These are phyloP conservation scores for Scrobipalpa costella DNA, from an alignment of 2,888 invertebrate genomes.

Conservation along the genomic window DNA sequence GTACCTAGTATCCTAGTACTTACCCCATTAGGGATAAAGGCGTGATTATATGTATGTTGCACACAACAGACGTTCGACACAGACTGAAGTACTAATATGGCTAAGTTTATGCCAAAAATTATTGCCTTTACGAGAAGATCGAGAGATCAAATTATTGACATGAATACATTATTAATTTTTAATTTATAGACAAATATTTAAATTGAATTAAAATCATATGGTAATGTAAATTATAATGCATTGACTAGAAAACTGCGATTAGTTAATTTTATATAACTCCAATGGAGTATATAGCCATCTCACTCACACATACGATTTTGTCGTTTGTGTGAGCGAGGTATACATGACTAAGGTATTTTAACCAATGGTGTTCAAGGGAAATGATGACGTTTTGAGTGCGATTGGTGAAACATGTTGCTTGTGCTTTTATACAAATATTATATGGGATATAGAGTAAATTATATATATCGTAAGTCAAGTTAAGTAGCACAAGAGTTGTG, in stretches of 20 bases:
- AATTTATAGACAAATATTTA: not conserved
- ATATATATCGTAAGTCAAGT: not conserved
- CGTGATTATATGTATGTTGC: too few relatives aligned
- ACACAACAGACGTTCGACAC: not conserved
- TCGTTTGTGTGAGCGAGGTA: not conserved
- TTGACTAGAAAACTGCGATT: constrained; percentile 11
- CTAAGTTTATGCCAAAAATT: constrained; percentile 16
- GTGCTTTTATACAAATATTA: not conserved
- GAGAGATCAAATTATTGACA: constrained; percentile 5
- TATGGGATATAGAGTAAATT: too few relatives aligned
- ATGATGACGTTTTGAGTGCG: not conserved
- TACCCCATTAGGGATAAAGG: not conserved
- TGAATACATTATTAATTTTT: not conserved
- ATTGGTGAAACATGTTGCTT: constrained; percentile 10
- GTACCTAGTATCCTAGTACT: too few relatives aligned
- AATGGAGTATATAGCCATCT: constrained; percentile 6
- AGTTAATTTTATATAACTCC: constrained; percentile 9
- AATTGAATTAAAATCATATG: too few relatives aligned
- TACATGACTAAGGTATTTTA: not conserved
- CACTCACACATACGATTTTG: not conserved
- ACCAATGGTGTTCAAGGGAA: not conserved
- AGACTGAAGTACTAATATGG: constrained; percentile 14
- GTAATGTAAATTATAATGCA: not conserved
- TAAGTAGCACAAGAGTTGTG: constrained; percentile 17
- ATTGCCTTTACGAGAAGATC: constrained; percentile 3